Conservation (phyloP, 2,797 vertebrate species). For the Hyperoplus immaculatus region DNA sequence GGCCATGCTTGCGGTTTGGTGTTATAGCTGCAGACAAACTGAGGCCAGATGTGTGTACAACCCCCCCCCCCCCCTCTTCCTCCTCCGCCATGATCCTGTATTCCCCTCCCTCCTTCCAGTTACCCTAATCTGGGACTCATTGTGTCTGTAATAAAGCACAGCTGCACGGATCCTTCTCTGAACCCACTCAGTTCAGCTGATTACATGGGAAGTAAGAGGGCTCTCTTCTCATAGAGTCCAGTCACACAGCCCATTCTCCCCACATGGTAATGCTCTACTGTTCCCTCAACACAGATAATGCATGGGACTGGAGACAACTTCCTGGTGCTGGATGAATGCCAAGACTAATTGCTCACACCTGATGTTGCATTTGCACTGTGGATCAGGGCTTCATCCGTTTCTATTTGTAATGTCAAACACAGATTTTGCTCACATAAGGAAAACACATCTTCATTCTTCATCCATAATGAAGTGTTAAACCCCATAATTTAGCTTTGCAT, state of each 20-base stretch:
- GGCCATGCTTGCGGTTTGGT: constrained; percentile 79
- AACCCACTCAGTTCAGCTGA: constrained; percentile 80
- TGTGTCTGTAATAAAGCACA: constrained; percentile 86
- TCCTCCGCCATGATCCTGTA: constrained; percentile 36
- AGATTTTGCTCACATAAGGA: constrained; percentile 20
- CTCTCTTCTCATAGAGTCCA: constrained; percentile 59
- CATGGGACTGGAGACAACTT: constrained; percentile 57
- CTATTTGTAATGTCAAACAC: constrained; percentile 8
- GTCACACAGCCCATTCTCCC: constrained; percentile 57
- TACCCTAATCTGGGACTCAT: constrained; percentile 84
- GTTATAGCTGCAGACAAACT: constrained; percentile 82
- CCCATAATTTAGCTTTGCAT: not conserved
- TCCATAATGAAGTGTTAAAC: not conserved
- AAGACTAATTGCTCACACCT: constrained; percentile 71
- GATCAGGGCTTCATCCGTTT: constrained; percentile 25
- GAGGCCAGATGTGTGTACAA: constrained; percentile 84
- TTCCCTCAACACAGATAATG: constrained; percentile 60
- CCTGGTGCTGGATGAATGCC: constrained; percentile 52
- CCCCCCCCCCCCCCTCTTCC: constrained; percentile 21
- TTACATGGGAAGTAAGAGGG: constrained; percentile 73
- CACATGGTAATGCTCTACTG: constrained; percentile 61
- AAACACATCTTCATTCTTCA: not conserved
- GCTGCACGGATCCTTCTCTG: constrained; percentile 81
- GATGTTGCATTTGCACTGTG: constrained; percentile 47
- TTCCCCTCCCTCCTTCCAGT: constrained; percentile 58